phyloP scores from a whole-genome alignment of 2,113 vertebrate species.

The Lanius collurio region DNA sequence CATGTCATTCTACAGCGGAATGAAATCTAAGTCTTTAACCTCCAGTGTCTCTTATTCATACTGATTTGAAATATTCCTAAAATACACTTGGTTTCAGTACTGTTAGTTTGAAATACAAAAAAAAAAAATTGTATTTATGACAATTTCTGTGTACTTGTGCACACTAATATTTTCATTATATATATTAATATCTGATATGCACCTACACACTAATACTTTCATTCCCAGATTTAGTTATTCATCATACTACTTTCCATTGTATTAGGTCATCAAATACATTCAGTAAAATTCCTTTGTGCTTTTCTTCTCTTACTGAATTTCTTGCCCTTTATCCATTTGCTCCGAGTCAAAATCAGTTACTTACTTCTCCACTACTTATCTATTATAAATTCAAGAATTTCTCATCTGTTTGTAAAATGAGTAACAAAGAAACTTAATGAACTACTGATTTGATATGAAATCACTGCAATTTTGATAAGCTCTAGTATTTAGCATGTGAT shows the following conservation, averaged over 20 bases:
- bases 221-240: background rate
- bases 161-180: background rate
- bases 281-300: background rate
- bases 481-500: background rate
- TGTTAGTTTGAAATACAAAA: background rate
- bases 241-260: background rate
- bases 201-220: background rate
- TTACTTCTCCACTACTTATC: background rate
- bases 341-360: background rate
- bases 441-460: background rate
- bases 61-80: background rate
- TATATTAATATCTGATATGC: background rate
- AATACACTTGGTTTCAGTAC: background rate
- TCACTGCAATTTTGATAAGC: background rate
- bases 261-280: background rate
- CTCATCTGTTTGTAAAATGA: background rate
- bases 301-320: background rate
- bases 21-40: background rate
- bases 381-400: background rate
- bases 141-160: background rate
- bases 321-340: background rate
- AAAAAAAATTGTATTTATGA: background rate
- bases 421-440: background rate
- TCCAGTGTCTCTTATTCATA: background rate
- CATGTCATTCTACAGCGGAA: background rate